Evolutionary conservation across 1,140 invertebrate genomes (phyloP).

Genomic region (Phocides pigmalion): DNA sequence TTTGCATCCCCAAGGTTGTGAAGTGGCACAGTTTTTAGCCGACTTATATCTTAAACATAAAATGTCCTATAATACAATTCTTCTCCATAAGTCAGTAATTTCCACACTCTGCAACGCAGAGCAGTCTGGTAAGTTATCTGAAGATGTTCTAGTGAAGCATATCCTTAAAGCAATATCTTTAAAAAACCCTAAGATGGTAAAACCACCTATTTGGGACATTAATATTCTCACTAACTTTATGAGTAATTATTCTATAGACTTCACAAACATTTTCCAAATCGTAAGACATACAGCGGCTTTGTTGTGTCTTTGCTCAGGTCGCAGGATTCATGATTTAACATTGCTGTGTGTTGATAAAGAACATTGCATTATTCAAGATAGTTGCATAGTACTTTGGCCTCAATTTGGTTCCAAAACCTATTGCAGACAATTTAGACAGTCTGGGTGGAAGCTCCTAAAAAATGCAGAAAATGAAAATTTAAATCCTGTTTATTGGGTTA

Average conservation of each 20-base stretch:
- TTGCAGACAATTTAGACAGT: conserved; percentile 36
- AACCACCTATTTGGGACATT: conserved; percentile 44
- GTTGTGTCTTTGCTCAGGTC: conserved; percentile 33
- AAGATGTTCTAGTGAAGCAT: conserved; percentile 39
- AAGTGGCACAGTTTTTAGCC: conserved; percentile 36
- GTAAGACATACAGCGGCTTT: conserved; percentile 35
- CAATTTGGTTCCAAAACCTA: conserved; percentile 49
- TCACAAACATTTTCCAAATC: conserved; percentile 31
- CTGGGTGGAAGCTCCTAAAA: conserved; percentile 41
- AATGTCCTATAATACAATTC: conserved; percentile 33
- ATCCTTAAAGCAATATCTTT: conserved; percentile 42
- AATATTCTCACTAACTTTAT: conserved; percentile 13
- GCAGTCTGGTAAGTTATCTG: conserved; percentile 7
- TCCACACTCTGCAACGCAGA: conserved; percentile 57
- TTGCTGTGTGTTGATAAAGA: conserved; percentile 34
- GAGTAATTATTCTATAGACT: conserved; percentile 26
- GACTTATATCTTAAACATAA: conserved; percentile 23
- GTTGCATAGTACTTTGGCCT: conserved; percentile 44
- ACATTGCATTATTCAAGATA: conserved; percentile 33
- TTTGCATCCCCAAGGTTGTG: not conserved
- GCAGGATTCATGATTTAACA: conserved; percentile 43
- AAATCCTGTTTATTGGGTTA: conserved; percentile 47
- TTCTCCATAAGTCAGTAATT: conserved; percentile 39
- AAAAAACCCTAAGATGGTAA: conserved; percentile 25
- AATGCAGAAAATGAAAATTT: conserved; percentile 40